Conservation (phyloP, 2,888 invertebrate genomes). For the Pyrocoelia pectoralis region DNA sequence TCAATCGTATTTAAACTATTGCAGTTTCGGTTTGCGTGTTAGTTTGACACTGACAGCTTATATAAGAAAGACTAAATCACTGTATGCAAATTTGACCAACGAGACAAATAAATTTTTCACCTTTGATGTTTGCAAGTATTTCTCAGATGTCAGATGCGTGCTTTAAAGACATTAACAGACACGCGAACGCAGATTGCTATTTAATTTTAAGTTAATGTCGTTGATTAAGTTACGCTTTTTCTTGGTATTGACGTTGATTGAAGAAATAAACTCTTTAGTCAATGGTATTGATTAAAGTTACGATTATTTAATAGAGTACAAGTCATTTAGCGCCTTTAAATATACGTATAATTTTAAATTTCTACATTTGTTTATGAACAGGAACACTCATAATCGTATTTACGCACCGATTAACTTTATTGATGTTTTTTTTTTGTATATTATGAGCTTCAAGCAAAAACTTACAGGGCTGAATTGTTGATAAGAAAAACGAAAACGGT, state of each 20-base stretch:
- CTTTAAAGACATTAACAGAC: constrained; percentile 47
- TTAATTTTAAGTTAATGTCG: constrained; percentile 51
- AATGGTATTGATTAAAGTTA: constrained; percentile 35
- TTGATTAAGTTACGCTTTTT: constrained; percentile 54
- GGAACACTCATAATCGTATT: too few relatives aligned
- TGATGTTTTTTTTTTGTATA: too few relatives aligned
- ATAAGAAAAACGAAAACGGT: too few relatives aligned
- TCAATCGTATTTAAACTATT: constrained; percentile 21
- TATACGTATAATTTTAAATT: constrained; percentile 1
- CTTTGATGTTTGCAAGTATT: constrained; percentile 35
- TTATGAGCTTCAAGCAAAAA: too few relatives aligned
- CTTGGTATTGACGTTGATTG: too few relatives aligned
- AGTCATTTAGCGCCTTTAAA: constrained; percentile 9
- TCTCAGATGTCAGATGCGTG: constrained; percentile 47
- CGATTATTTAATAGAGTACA: constrained; percentile 37
- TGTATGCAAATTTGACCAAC: constrained; percentile 48
- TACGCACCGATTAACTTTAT: too few relatives aligned
- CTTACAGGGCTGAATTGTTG: too few relatives aligned
- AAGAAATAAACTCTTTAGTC: too few relatives aligned
- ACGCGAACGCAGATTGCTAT: constrained; percentile 50
- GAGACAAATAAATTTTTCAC: constrained; percentile 51
- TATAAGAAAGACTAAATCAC: constrained; percentile 50
- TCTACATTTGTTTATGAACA: background rate
- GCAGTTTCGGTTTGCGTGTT: constrained; percentile 46
- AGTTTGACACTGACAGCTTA: constrained; percentile 51